Base-by-base conservation (phyloP, 2,113 vertebrate genomes). In the Ptychochromis oligacanthus region DNA sequence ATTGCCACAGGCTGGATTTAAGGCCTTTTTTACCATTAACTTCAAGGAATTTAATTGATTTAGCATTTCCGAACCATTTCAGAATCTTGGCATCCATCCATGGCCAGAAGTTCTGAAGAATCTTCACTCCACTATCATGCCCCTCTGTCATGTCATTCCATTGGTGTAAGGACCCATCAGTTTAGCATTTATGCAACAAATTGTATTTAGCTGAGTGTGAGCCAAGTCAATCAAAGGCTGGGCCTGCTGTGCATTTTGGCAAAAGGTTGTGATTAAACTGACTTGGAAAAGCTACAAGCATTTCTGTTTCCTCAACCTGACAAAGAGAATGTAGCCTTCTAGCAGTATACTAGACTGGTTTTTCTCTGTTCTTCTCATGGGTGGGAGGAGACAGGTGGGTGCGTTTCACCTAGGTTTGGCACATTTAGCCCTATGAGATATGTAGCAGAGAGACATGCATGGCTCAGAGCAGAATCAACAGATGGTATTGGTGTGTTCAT, bases 151-250 rank as follows among this genome's bases (percentile, higher is more conserved):
- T 81, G 81, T 90, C 85, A 56, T 87, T 89, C 90, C 81, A 89
- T 91, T 90, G 91, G 81, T 79, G 56, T 86, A 89, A 93, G 83
- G 85, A 89, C 80, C 82, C 85, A 89, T 84, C 79, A 43, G 85
- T 91, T 91, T 87, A 87, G 80, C 74, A 75, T 91, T 91, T 89
- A 86, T 72, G 49, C 64, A 75, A 88, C 88, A 90, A 90, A 90
- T 85, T 83, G 64, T 55, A 84, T 75, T 28, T 84, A 38, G 49
- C 75, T 90, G 90, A 90, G 79, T 9, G 14, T 1, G 20, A 40
- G 67, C 90, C 91, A 92, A 93, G 83, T 89, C 85, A 91, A 92
- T 92, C 91, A 88, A 75, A 75, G 75, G 76, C 85, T 17, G 24
- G 34, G 61, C 88, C 81, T 86, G 74, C 85, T 87, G 88, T 81